Conservation (phyloP, 1,140 invertebrate genomes). For the Cardiocondyla obscurior region DNA sequence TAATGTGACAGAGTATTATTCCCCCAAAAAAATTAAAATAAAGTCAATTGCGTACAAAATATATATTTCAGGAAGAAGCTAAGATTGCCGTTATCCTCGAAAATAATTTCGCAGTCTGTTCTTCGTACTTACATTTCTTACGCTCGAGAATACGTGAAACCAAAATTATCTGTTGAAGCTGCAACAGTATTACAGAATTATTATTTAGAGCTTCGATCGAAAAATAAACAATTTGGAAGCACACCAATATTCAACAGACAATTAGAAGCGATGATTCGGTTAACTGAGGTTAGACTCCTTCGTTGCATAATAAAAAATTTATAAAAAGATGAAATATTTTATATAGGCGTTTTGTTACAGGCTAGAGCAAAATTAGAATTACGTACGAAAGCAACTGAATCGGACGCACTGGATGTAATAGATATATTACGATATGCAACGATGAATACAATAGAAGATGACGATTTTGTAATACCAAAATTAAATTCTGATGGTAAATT, state of each 20-base stretch:
- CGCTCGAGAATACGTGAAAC: conserved; percentile 94
- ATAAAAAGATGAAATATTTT: not conserved
- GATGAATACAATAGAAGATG: conserved; percentile 89
- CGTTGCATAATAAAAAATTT: not conserved
- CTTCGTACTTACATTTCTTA: conserved; percentile 96
- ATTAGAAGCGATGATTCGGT: conserved; percentile 93
- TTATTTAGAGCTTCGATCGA: conserved; percentile 91
- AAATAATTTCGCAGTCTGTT: conserved; percentile 89
- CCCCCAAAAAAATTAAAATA: too few relatives aligned
- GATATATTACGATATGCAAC: conserved; percentile 93
- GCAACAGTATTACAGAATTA: conserved; percentile 90
- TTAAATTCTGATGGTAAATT: conserved; percentile 86
- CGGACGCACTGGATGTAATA: conserved; percentile 94
- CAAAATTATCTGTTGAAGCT: conserved; percentile 89
- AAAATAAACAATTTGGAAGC: conserved; percentile 84
- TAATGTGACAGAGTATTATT: not conserved
- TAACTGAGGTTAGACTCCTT: conserved; percentile 88
- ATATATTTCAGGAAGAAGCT: conserved; percentile 86
- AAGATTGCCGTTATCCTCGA: conserved; percentile 84
- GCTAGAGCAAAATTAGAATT: conserved; percentile 94
- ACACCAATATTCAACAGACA: conserved; percentile 93
- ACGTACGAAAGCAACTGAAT: conserved; percentile 89
- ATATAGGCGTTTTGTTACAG: conserved; percentile 79
- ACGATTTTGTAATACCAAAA: conserved; percentile 77
- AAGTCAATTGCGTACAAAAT: not conserved